Evolutionary conservation across 2,888 invertebrate genomes (phyloP), one percentile per base, ranked within the genome.

Genomic region (Clistopyga incitator): DNA sequence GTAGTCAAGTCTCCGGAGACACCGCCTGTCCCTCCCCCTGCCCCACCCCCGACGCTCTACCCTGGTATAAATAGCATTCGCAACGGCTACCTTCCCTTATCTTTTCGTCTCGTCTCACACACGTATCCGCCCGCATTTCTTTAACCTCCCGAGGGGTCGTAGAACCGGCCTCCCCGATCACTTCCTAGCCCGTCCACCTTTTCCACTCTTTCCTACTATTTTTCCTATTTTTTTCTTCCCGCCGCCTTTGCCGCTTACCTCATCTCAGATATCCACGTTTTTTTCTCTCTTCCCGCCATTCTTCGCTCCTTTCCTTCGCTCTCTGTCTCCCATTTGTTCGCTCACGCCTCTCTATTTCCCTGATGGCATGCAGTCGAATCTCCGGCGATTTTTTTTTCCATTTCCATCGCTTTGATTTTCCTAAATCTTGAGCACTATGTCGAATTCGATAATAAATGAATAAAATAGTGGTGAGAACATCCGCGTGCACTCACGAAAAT

Each of bases 81-180:
- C 79, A 45, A 72, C 52, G 34, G 81, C 75, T 65, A 80, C 71
- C 78, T 80, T 86, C 84, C 78, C 84, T 87, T 87, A 86, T 86
- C 85, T 86, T 86, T 79, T 86, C 84, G 81, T 85, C 85, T 83
- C 68, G 76, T 72, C 71, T 70, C 50, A 61, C 80, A 52, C 77
- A 67, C 81, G 74, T 83, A 83, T 86, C 84, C 85, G 77, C 84
- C 85, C 85, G 86, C 85, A 85, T 87, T 86, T 85, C 85, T 84
- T 71, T 50, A 76, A 76, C n/a, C 78, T 87, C 86, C 87, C 85
- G 42, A 70, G 86, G 81, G 82, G 84, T 75, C 77, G 83, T 65
- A 70, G 70, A 80, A 77, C 82, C 81, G 45, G 80, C 71, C 74
- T 80, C 65, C 71, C 75, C 81, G 80, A 84, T 82, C 78, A 65